Conservation (phyloP, 2,888 invertebrate genomes). For the Rhagium mordax region DNA sequence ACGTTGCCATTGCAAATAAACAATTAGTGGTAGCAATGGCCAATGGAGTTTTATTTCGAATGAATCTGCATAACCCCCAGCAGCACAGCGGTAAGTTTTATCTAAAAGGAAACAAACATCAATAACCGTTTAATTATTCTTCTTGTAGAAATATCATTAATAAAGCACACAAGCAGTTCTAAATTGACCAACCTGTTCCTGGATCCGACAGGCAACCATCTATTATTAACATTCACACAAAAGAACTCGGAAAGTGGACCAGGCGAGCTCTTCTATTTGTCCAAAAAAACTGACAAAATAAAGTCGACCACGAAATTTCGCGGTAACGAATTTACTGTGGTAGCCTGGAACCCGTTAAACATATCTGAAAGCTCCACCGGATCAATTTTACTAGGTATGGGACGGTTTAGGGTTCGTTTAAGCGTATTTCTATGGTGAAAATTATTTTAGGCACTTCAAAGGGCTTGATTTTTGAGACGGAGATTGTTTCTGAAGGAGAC, state of each 20-base stretch:
- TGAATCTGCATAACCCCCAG: conserved; percentile 86
- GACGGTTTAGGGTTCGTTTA: neutral
- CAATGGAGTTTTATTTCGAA: conserved; percentile 84
- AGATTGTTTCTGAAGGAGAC: conserved; percentile 86
- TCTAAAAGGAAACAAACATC: neutral
- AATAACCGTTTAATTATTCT: neutral
- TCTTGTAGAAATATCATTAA: conserved; percentile 81
- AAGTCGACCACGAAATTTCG: conserved; percentile 78
- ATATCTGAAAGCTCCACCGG: conserved; percentile 82
- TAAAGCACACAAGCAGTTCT: conserved; percentile 76
- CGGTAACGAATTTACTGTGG: conserved; percentile 90
- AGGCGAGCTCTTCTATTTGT: conserved; percentile 87
- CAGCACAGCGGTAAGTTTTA: conserved; percentile 80
- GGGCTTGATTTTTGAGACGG: conserved; percentile 92
- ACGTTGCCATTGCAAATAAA: conserved; percentile 87
- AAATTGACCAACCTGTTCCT: conserved; percentile 81
- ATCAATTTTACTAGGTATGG: conserved; percentile 80
- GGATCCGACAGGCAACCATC: conserved; percentile 90
- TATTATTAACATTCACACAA: conserved; percentile 82
- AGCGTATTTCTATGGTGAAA: neutral
- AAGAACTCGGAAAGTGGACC: conserved; percentile 74
- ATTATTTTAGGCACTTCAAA: conserved; percentile 86
- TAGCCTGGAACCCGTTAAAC: conserved; percentile 90
- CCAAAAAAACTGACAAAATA: conserved; percentile 82
- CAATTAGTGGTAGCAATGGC: conserved; percentile 88